A percentile compares a stretch with the other conserved stretches of the same genome.
These are phyloP conservation scores for Drosophila kanekoi DNA, from an alignment of 2,888 invertebrate species.

Conservation along the genomic window DNA sequence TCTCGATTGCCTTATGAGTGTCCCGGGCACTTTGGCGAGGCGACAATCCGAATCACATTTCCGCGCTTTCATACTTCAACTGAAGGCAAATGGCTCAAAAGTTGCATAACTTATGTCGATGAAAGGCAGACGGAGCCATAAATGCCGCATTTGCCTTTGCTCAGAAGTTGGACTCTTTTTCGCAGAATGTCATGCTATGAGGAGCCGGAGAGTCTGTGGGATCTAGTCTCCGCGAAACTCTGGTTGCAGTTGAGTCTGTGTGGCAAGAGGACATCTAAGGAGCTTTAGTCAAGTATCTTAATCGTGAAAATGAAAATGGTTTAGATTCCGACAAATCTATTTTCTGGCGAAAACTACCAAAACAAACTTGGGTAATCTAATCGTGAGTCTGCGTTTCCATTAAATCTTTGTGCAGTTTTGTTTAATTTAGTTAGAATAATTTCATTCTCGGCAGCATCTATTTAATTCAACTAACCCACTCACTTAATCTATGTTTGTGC, in stretches of 20 bases:
- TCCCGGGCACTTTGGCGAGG: not conserved
- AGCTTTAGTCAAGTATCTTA: too few relatives aligned
- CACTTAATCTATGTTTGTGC: slow-evolving; percentile 2
- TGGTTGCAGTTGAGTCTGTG: too few relatives aligned
- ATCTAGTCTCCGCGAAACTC: too few relatives aligned
- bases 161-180: too few relatives aligned
- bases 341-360: not conserved
- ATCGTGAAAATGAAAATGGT: too few relatives aligned
- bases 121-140: not conserved
- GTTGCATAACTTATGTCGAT: slow-evolving; percentile 2
- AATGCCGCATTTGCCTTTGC: not conserved
- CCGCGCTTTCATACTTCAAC: slow-evolving; percentile 21
- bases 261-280: too few relatives aligned
- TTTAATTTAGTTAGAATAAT: slow-evolving; percentile 12
- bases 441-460: not conserved
- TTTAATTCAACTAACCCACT: slow-evolving; percentile 25
- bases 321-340: too few relatives aligned
- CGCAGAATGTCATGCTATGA: too few relatives aligned
- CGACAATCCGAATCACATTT: slow-evolving; percentile 12
- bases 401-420: not conserved
- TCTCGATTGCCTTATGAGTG: not conserved
- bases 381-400: not conserved
- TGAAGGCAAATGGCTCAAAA: slow-evolving; percentile 10
- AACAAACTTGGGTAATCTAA: not conserved
- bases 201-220: too few relatives aligned